Base-by-base conservation (phyloP, 2,888 invertebrate genomes). In the Tachina fera region DNA sequence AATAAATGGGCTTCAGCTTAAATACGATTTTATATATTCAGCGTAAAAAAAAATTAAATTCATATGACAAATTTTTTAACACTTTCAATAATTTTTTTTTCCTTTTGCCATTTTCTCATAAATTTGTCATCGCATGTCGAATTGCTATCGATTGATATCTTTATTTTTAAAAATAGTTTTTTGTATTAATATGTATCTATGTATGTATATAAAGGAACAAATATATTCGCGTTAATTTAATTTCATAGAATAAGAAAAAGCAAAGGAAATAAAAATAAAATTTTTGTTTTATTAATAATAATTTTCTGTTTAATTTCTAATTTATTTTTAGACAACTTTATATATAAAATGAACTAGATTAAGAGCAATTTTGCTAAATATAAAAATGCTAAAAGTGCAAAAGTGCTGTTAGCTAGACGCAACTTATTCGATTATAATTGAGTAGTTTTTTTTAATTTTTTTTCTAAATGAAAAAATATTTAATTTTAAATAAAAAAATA, bases 51-150 rank as follows among this genome's bases (percentile, higher is more conserved):
- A n/a, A 39, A 39, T 14, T 39, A 9, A 49, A 47, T 3, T 39
- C 9, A n/a, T 31, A n/a, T 70, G 78, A 61, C 49, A 67, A 51
- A 61, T 78, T 78, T 43, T 5, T 39, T 60, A 61, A 61, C 70
- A 61, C 49, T 68, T 70, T 61, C n/a, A 16, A 13, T 49, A 68
- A 58, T 49, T 77, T 77, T 77, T 77, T 6, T 51, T 39, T 16
- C 9, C 13, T 14, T 58, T 4, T 49, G n/a, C 14, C 31, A 11
- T 43, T 45, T 22, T 47, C 31, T 14, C 53, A 75, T 31, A 47
- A 56, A 14, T 71, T 43, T 56, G 56, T 76, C 76, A 77, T 49
- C 76, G 63, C 60, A 72, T 68, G 72, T 68, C 63, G 61, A 68
- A 84, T 53, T 77, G 31, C 31, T 16, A 81, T 68, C 72, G 81